Base-by-base conservation (phyloP, 2,888 invertebrate genomes). In the Megaustenia siamemsis region DNA sequence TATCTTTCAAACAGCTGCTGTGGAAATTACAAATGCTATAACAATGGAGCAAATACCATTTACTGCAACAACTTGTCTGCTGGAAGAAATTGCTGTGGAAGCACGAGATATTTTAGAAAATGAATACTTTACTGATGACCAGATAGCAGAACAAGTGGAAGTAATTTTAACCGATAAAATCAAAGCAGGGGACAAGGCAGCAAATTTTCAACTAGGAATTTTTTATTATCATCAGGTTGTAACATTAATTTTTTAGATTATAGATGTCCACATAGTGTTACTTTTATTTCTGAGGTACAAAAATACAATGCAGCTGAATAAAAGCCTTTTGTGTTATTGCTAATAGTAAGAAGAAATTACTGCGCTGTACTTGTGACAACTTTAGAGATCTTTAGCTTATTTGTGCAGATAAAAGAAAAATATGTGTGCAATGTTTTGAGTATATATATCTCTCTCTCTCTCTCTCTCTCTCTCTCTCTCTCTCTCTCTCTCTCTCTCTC, bases 211-310 rank as follows among this genome's bases (percentile, higher is more conserved):
- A 79, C 89, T 94, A 8, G 94, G 93, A 49, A 90, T 94, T 73
- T 90, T 94, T 71, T 93, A 93, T 82, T 93, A 92, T 90, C 93
- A 94, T 84, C 92, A 93, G 92, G 94, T 93, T 81, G 86, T n/a
- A 4, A 73, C 12, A 38, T 40, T 8, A 35, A 8, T 66, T 10
- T 32, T 66, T 35, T 28, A 18, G 21, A 66, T 66, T 6, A 35
- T 4, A 60, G 63, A 28, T 15, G 49, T 49, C 49, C 49, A 49
- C 15, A 49, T 10, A 49, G 6, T 49, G 49, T 49, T 49, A 49
- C 49, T 10, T 6, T 49, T 49, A 49, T 49, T 49, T 49, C 8
- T 15, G n/a, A n/a, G n/a, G n/a, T n/a, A n/a, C n/a, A n/a, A n/a
- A n/a, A n/a, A n/a, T n/a, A n/a, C n/a, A n/a, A n/a, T n/a, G n/a